Evolutionary conservation across 2,113 vertebrate species (phyloP).

Genomic region (Hymenochirus boettgeri): DNA sequence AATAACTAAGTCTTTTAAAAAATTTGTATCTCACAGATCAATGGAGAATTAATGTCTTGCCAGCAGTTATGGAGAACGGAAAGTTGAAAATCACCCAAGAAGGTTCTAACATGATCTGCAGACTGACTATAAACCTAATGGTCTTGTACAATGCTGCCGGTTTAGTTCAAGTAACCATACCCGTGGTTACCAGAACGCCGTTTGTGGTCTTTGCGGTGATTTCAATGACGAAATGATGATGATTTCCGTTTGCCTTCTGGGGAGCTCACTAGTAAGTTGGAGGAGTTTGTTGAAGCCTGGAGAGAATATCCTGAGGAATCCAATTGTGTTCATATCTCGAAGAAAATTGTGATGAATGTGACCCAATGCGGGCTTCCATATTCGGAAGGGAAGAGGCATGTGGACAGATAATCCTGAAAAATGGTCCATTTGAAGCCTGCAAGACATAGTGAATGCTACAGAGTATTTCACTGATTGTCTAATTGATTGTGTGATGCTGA

Average conservation of each 20-base stretch:
- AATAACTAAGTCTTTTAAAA: no score
- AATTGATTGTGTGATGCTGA: constrained; percentile 49
- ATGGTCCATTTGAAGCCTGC: constrained; percentile 60
- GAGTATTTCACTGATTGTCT: constrained; percentile 56
- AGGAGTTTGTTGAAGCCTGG: constrained; percentile 56
- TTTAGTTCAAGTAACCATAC: constrained; percentile 56
- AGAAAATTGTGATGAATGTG: constrained; percentile 48
- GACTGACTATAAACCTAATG: constrained; percentile 56
- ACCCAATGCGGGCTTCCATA: constrained; percentile 35
- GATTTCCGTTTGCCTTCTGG: constrained; percentile 57
- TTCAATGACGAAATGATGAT: constrained; percentile 53
- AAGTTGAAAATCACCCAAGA: constrained; percentile 55
- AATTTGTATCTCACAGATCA: not conserved
- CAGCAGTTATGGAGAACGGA: constrained; percentile 49
- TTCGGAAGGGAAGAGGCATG: constrained; percentile 48
- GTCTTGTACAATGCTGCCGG: constrained; percentile 58
- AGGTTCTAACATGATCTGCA: constrained; percentile 52
- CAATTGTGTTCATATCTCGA: constrained; percentile 48
- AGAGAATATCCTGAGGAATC: constrained; percentile 42
- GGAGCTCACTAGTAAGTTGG: not conserved
- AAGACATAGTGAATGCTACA: constrained; percentile 51
- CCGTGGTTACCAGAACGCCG: constrained; percentile 52
- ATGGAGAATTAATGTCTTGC: constrained; percentile 57
- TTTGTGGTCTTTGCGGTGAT: constrained; percentile 65
- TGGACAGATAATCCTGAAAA: constrained; percentile 50